Evolutionary conservation across 2,888 invertebrate species (phyloP).

Genomic region (Caenorhabditis auriculariae): DNA sequence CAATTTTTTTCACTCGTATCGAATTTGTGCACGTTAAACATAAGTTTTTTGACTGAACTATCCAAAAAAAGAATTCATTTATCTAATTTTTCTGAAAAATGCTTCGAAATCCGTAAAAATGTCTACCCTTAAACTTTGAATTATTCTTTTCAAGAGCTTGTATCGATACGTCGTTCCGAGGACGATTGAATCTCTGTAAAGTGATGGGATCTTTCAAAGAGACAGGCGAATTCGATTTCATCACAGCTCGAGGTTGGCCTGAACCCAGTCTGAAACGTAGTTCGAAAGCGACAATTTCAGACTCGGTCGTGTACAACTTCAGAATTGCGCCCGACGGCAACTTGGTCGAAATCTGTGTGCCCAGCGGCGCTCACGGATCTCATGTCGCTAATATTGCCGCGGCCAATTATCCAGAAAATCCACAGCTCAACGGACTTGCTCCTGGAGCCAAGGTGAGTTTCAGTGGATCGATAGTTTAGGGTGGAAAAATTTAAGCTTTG

Average conservation of each 20-base stretch:
- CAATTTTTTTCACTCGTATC: too few relatives aligned
- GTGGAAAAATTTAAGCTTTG: background rate
- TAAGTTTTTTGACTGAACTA: too few relatives aligned
- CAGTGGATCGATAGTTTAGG: background rate
- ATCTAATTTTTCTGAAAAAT: too few relatives aligned
- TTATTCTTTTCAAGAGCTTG: constrained; percentile 72
- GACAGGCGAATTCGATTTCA: constrained; percentile 77
- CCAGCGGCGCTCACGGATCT: constrained; percentile 87
- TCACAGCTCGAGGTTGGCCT: constrained; percentile 71
- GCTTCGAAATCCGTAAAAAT: too few relatives aligned
- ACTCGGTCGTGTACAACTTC: constrained; percentile 83
- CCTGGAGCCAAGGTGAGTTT: constrained; percentile 84
- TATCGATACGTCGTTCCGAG: constrained; percentile 80
- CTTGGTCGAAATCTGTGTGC: constrained; percentile 85
- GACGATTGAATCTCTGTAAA: constrained; percentile 78
- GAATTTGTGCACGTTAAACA: too few relatives aligned
- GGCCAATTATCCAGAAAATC: constrained; percentile 81
- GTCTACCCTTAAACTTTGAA: too few relatives aligned
- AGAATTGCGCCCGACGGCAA: constrained; percentile 87
- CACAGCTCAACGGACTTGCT: constrained; percentile 88
- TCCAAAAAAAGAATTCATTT: too few relatives aligned
- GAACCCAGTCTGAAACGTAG: too few relatives aligned
- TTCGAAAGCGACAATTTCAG: too few relatives aligned
- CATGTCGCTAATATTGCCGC: constrained; percentile 96
- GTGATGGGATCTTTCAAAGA: constrained; percentile 80